A percentile compares a stretch with the other conserved stretches of the same genome.
phyloP scores from a whole-genome alignment of 2,113 vertebrate species.

The Nannobrachium achirus region DNA sequence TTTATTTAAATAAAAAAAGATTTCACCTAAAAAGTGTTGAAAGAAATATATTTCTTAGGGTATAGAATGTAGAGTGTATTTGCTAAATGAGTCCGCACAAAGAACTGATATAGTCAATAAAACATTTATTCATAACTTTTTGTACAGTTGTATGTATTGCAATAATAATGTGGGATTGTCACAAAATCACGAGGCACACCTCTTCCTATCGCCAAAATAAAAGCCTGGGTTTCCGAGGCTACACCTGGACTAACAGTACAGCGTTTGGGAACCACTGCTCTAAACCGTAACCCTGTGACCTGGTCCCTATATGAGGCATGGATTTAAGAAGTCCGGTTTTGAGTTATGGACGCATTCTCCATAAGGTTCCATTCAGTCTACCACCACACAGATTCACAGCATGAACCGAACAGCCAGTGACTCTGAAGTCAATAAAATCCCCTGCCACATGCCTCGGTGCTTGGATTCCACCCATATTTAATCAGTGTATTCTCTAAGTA shows the following conservation, averaged over 20 bases:
- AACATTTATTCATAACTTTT: no score
- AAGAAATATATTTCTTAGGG: no score
- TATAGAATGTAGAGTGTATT: no score
- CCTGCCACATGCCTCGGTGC: not conserved
- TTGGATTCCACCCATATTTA: slow-evolving; percentile 19
- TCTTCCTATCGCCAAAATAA: no score
- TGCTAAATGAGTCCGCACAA: no score
- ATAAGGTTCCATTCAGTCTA: slow-evolving; percentile 24
- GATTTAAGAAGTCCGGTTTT: slow-evolving; percentile 15
- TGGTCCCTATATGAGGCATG: slow-evolving; percentile 9
- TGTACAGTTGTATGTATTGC: no score
- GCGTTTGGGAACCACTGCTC: slow-evolving; percentile 28
- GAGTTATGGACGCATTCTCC: slow-evolving; percentile 28
- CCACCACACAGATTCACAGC: slow-evolving; percentile 26
- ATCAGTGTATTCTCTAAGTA: not conserved
- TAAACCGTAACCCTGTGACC: slow-evolving; percentile 25
- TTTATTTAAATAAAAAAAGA: no score
- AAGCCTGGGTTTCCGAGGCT: no score
- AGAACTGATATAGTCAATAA: no score
- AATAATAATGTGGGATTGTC: no score
- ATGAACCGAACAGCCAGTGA: slow-evolving; percentile 18
- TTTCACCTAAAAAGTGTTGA: no score
- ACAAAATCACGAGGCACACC: no score
- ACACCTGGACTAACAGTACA: not conserved
- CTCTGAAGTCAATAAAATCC: slow-evolving; percentile 19